Evolutionary conservation across 1,140 invertebrate genomes (phyloP).

Genomic region (Apis laboriosa): DNA sequence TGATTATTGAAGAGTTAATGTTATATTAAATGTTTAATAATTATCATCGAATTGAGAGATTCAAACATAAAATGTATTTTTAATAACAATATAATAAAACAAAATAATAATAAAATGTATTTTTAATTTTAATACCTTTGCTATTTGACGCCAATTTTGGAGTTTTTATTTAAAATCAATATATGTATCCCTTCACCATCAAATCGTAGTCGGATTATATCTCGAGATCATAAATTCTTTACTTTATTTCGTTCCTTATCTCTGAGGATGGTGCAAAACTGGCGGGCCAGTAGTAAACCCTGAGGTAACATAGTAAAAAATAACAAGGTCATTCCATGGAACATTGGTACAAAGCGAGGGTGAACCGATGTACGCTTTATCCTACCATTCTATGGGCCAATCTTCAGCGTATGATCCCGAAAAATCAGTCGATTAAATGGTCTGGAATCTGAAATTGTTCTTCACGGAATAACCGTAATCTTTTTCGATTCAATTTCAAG

Average conservation of each 20-base stretch:
- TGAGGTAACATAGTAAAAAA: conserved; percentile 68
- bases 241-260: conserved; percentile 50
- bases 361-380: conserved; percentile 49
- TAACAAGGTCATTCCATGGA: conserved; percentile 69
- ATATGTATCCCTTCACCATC: conserved; percentile 3
- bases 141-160: too few species aligned
- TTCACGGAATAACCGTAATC: neutral
- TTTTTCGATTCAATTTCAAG: neutral
- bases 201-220: conserved; percentile 18
- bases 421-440: conserved; percentile 70
- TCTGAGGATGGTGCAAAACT: conserved; percentile 52
- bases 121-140: neutral
- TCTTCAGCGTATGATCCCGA: conserved; percentile 16
- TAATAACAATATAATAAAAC: too few species aligned
- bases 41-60: neutral
- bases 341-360: conserved; percentile 26
- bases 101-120: too few species aligned
- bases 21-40: neutral
- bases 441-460: conserved; percentile 69
- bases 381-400: conserved; percentile 29
- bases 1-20: neutral
- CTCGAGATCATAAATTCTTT: conserved; percentile 48
- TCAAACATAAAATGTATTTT: neutral
- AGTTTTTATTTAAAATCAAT: conserved; percentile 5
- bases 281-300: conserved; percentile 50